These are phyloP conservation scores for Araneus ventricosus DNA, from an alignment of 1,140 invertebrate genomes.

Conservation along the genomic window DNA sequence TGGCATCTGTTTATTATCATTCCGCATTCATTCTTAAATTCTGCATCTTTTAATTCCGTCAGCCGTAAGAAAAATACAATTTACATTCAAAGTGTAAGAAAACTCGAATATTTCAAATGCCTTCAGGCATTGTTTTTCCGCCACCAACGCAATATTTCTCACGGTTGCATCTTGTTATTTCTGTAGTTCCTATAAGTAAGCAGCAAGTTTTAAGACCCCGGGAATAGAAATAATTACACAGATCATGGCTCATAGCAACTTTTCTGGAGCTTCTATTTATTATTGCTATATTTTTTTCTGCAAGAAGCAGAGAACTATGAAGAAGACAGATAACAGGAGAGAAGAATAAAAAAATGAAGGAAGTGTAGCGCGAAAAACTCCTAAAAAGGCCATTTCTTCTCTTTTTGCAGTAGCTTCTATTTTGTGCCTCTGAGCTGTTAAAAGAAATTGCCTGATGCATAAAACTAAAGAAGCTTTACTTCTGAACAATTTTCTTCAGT, in stretches of 20 bases:
- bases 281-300: background rate
- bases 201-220: background rate
- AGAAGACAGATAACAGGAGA: background rate
- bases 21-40: background rate
- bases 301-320: background rate
- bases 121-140: background rate
- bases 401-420: background rate
- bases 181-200: background rate
- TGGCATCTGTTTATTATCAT: background rate
- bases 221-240: slow-evolving; percentile 50
- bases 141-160: slow-evolving; percentile 9
- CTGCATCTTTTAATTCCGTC: background rate
- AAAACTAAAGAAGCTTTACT: slow-evolving; percentile 65
- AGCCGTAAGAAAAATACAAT: background rate
- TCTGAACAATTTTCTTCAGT: slow-evolving; percentile 48
- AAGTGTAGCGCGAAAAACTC: slow-evolving; percentile 56
- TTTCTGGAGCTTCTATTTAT: background rate
- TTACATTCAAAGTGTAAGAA: background rate
- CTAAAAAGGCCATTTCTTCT: background rate
- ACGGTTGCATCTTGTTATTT: slow-evolving; percentile 45
- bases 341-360: background rate
- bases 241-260: slow-evolving; percentile 17
- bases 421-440: slow-evolving; percentile 61
- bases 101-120: slow-evolving; percentile 2
- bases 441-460: slow-evolving; percentile 55